Base-by-base conservation (phyloP, 2,797 vertebrate genomes). In the Aplochiton taeniatus region DNA sequence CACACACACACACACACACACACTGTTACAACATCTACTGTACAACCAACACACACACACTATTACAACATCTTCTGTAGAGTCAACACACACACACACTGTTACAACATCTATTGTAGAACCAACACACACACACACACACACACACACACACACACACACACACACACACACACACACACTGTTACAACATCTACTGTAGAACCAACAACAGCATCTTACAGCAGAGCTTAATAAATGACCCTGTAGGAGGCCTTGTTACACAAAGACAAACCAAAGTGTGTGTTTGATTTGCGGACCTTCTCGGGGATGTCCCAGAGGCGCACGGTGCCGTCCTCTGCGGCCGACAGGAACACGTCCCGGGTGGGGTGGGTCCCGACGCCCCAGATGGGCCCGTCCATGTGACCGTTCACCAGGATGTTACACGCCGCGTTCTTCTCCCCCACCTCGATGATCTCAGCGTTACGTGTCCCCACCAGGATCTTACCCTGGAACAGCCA, bases 341-440 rank as follows among this genome's bases (percentile, higher is more conserved):
- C 95, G 13, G 96, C 96, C 60, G 97, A 98, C 76, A 98, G 93
- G 83, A 97, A 97, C 19, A 96, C 92, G 1, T 98, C 96, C 73
- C 95, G 91, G 61, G 94, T 92, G n/a, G 96, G 97, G 77, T 98
- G 96, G 0, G 95, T 91, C 20, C 93, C 94, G 31, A 98, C 83
- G 44, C 97, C 97, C 96, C 97, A 98, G 76, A 98, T 93, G 0
- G 97, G 96, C 42, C 97, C 96, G 11, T 98, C 96, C 93, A 95
- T 94, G 73, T 98, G 97, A 48, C 96, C 95, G 19, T 95, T 97
- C 72, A 98, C 96, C 74, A 98, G 78, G 81, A 98, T 95, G 82
- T 95, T 98, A 87, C 96, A 98, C 0, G 93, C 97, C 67, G 96
- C 97, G 4, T 98, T 98, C 83, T 98, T 98, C 88, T 98, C 97